A percentile compares a stretch with the other conserved stretches of the same genome.
These are phyloP conservation scores for Caenorhabditis latens DNA, from an alignment of 1,140 invertebrate genomes.

Conservation along the genomic window DNA sequence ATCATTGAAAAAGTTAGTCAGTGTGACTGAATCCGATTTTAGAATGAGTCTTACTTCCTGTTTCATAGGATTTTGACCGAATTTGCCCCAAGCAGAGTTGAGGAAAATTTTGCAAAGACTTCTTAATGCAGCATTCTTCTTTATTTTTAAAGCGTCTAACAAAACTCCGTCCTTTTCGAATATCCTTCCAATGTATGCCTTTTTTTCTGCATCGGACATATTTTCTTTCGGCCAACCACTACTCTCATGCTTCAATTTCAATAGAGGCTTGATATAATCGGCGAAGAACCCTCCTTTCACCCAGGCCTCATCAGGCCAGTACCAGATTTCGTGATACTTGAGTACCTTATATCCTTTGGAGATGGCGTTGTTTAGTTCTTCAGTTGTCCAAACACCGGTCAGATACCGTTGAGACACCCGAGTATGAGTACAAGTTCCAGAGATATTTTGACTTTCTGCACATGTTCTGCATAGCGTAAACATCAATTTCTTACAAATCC, in stretches of 20 bases:
- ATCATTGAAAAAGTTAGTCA: slow-evolving; percentile 18
- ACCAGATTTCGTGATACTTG: slow-evolving; percentile 1
- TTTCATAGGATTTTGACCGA: not conserved
- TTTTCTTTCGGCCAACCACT: not conserved
- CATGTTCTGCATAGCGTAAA: not conserved
- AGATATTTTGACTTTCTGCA: not conserved
- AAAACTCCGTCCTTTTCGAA: not conserved
- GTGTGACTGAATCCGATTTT: not conserved
- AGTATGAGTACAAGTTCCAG: not conserved
- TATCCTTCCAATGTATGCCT: not conserved
- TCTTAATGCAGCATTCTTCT: not conserved
- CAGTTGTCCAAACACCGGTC: not conserved
- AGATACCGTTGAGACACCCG: not conserved
- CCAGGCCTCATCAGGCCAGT: not conserved
- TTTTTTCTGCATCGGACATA: not conserved
- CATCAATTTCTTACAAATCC: not conserved
- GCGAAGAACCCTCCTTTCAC: not conserved
- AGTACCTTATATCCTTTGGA: not conserved
- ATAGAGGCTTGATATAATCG: not conserved
- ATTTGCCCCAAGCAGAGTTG: not conserved
- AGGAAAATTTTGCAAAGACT: not conserved
- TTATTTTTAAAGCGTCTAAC: not conserved
- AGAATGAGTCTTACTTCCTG: not conserved
- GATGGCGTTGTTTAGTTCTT: not conserved
- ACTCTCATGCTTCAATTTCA: not conserved